Conservation (phyloP, 2,888 invertebrate genomes). For the Gisinianus flammeolus region DNA sequence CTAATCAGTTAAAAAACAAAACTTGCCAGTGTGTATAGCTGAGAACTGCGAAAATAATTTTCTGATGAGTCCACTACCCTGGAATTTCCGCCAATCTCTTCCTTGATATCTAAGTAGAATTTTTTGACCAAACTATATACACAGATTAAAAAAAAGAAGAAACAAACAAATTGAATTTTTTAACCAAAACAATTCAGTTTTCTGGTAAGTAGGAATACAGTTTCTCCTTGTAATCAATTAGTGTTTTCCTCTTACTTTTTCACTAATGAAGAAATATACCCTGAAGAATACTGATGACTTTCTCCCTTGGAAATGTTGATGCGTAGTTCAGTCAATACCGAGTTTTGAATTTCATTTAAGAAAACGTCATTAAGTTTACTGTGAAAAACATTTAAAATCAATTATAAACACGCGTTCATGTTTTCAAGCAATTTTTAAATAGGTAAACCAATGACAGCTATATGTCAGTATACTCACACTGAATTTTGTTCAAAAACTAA, state of each 20-base stretch:
- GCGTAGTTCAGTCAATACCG: not conserved
- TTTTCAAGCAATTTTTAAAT: too few species aligned
- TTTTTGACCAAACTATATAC: not conserved
- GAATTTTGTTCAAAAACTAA: slow-evolving; percentile 21
- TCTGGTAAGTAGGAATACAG: not conserved
- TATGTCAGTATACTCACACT: too few species aligned
- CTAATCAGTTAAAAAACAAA: not conserved
- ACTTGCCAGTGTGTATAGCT: slow-evolving; percentile 36
- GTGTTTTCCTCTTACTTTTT: too few species aligned
- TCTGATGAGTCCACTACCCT: not conserved
- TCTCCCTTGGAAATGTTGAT: not conserved
- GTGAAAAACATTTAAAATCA: not conserved
- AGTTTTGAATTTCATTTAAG: not conserved
- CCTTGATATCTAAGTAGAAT: not conserved
- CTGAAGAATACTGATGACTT: not conserved
- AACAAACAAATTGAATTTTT: not conserved
- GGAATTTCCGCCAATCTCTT: not conserved
- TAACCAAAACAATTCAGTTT: not conserved
- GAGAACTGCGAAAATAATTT: slow-evolving; percentile 36
- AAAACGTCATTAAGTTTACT: not conserved
- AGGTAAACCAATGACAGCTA: too few species aligned
- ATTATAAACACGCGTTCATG: not conserved
- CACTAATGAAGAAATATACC: slow-evolving; percentile 5
- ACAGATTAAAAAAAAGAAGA: not conserved
- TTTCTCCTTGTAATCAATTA: too few species aligned